Conservation (phyloP, 2,113 vertebrate species). For the Platysteira castanea region DNA sequence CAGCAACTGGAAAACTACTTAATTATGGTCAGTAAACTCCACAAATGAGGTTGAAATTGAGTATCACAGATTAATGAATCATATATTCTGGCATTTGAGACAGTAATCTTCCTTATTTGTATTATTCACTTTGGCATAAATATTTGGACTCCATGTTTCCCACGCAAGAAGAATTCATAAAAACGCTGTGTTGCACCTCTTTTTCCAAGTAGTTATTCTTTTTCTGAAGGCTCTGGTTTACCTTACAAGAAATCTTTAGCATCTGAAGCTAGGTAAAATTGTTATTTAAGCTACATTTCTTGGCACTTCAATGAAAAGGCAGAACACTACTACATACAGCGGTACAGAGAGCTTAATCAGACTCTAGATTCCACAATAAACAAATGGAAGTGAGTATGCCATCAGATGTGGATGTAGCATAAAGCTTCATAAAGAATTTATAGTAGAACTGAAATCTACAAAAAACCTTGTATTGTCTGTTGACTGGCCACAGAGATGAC, state of each 20-base stretch:
- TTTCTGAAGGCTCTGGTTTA: background rate
- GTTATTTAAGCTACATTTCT: background rate
- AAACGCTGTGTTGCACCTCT: background rate
- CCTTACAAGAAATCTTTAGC: background rate
- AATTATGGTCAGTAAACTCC: background rate
- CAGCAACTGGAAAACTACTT: background rate
- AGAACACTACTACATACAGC: background rate
- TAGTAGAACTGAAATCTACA: background rate
- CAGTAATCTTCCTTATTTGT: background rate
- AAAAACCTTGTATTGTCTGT: background rate
- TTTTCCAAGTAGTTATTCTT: background rate
- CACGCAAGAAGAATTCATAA: background rate
- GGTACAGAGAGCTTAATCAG: background rate
- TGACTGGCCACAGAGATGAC: background rate
- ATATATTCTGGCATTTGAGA: background rate
- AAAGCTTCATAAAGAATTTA: background rate
- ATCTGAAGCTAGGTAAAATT: background rate
- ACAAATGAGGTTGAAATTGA: background rate
- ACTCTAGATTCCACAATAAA: background rate
- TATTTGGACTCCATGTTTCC: background rate
- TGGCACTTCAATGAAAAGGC: background rate
- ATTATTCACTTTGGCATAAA: background rate
- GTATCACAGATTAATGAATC: background rate
- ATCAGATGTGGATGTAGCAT: background rate
- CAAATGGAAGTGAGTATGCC: background rate